phyloP scores from a whole-genome alignment of 2,888 invertebrate genomes.

The Rhogogaster chlorosoma region DNA sequence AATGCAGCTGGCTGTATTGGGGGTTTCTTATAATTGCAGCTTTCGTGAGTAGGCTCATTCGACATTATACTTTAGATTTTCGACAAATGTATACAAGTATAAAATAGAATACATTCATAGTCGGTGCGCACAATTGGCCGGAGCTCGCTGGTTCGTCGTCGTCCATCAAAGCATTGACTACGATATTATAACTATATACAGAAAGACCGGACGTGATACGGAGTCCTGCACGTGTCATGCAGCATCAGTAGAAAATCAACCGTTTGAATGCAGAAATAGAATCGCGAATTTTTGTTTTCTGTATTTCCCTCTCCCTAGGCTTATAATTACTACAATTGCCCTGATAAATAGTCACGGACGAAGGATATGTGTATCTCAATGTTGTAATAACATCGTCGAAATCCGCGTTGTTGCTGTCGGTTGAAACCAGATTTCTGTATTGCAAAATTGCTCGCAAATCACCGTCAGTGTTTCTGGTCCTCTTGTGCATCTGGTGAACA shows the following conservation, averaged over 20 bases:
- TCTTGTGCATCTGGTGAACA: not conserved
- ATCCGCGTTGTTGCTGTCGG: constrained; percentile 34
- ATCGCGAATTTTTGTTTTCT: not conserved
- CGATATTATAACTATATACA: constrained; percentile 24
- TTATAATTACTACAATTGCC: constrained; percentile 5
- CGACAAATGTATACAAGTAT: not conserved
- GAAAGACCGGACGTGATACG: constrained; percentile 39
- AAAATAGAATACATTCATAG: not conserved
- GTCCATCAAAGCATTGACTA: constrained; percentile 39
- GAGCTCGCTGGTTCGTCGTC: constrained; percentile 35
- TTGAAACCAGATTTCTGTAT: constrained; percentile 43
- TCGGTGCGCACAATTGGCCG: constrained; percentile 17
- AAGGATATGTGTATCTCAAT: constrained; percentile 23
- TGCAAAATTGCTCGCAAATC: constrained; percentile 39
- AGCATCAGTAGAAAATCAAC: not conserved
- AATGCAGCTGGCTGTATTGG: not conserved
- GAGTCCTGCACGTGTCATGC: constrained; percentile 13
- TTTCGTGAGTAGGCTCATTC: not conserved
- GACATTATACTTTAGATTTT: not conserved
- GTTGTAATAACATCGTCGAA: not conserved
- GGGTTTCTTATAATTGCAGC: not conserved
- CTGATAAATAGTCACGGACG: constrained; percentile 1
- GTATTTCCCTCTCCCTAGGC: not conserved
- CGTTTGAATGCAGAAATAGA: not conserved
- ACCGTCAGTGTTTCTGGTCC: constrained; percentile 32